Conservation (phyloP, 1,140 invertebrate species). For the Phymastichus coffea region DNA sequence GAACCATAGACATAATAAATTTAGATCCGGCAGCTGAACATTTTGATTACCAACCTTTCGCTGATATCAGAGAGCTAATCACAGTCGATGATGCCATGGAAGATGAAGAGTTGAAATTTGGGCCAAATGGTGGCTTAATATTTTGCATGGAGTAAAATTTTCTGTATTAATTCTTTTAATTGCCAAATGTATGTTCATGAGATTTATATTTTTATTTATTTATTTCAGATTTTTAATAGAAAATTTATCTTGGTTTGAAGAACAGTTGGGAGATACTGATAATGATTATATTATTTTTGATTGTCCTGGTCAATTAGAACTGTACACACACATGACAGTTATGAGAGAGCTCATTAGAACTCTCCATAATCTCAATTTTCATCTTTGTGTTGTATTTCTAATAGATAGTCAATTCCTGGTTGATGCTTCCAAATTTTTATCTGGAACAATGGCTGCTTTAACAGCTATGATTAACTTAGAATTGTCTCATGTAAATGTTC, state of each 20-base stretch:
- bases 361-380: conserved; percentile 88
- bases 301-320: conserved; percentile 97
- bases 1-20: conserved; percentile 87
- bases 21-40: conserved; percentile 96
- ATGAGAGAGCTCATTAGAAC: conserved; percentile 80
- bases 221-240: conserved; percentile 78
- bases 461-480: conserved; percentile 97
- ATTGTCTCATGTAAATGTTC: conserved; percentile 89
- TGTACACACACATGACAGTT: conserved; percentile 94
- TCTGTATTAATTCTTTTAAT: conserved; percentile 2
- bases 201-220: conserved; percentile 10
- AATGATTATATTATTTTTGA: conserved; percentile 98
- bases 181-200: too few species aligned
- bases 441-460: conserved; percentile 89
- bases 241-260: conserved; percentile 89
- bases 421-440: conserved; percentile 93
- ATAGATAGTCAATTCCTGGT: conserved; percentile 97
- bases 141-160: conserved; percentile 94
- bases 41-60: conserved; percentile 86
- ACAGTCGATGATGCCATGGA: conserved; percentile 96
- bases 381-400: conserved; percentile 88
- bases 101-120: conserved; percentile 91
- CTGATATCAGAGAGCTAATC: conserved; percentile 92
- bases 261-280: conserved; percentile 77
- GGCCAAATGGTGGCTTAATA: conserved; percentile 95